Evolutionary conservation across 1,140 invertebrate species (phyloP).

Genomic region (Trachymyrmex septentrionalis): DNA sequence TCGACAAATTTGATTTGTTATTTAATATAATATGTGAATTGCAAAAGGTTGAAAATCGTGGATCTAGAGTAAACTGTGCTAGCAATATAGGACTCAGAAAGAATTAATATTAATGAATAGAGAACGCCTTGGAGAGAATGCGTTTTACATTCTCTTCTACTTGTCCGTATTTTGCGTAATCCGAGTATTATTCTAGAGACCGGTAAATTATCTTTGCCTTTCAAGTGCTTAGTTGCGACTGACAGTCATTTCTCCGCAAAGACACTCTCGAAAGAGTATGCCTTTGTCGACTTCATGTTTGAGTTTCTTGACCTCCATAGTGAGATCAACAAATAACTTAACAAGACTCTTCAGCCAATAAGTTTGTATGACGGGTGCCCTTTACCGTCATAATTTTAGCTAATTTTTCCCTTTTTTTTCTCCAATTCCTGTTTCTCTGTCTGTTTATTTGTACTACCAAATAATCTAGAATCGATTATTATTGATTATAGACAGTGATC

Average conservation of each 20-base stretch:
- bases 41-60: background rate
- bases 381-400: conserved; percentile 55
- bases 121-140: background rate
- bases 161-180: conserved; percentile 33
- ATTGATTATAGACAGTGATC: no score
- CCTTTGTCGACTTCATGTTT: background rate
- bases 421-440: background rate
- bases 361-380: conserved; percentile 62
- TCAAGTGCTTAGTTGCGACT: background rate
- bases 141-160: background rate
- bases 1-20: no score
- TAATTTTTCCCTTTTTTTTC: background rate
- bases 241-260: background rate
- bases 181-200: conserved; percentile 11
- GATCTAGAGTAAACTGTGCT: background rate
- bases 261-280: background rate
- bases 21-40: no score
- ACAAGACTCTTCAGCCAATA: conserved; percentile 28
- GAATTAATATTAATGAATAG: conserved; percentile 18
- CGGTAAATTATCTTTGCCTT: conserved; percentile 6
- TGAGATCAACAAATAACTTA: no score
- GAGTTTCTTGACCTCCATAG: background rate
- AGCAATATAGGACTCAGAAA: background rate
- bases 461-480: background rate
- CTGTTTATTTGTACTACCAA: background rate